A percentile compares a stretch with the other conserved stretches of the same genome.
Conservation (phyloP, 2,888 invertebrate genomes). For the Stenoptilia bipunctidactyla region DNA sequence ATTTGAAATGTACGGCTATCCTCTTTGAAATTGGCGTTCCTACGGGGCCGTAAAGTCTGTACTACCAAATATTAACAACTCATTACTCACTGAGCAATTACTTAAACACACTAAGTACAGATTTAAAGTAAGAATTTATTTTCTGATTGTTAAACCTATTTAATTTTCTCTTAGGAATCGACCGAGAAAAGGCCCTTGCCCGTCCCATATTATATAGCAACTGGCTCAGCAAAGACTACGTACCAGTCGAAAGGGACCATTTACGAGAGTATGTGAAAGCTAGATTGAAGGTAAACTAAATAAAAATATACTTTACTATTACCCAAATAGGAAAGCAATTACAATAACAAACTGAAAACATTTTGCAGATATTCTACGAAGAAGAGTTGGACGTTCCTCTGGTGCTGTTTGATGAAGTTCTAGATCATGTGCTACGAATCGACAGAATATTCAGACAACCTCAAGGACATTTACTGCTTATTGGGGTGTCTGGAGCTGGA, state of each 20-base stretch:
- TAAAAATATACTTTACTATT: no score
- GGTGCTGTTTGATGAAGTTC: conserved; percentile 98
- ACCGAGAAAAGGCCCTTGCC: conserved; percentile 85
- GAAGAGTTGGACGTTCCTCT: conserved; percentile 98
- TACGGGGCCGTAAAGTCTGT: no score
- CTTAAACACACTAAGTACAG: no score
- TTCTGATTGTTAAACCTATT: no score
- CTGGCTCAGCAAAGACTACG: conserved; percentile 98
- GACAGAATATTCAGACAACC: conserved; percentile 99
- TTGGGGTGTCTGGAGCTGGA: conserved; percentile 98
- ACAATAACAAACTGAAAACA: background rate
- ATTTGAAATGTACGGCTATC: no score
- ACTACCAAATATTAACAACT: no score
- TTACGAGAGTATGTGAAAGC: conserved; percentile 97
- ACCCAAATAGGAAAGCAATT: no score
- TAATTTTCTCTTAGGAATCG: conserved; percentile 76
- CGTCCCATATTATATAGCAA: conserved; percentile 98
- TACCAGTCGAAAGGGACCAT: conserved; percentile 95
- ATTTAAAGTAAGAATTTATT: no score
- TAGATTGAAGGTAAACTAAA: conserved; percentile 81
- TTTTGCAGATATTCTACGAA: conserved; percentile 90
- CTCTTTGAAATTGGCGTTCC: no score
- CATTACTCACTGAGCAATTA: no score
- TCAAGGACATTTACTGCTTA: conserved; percentile 96
- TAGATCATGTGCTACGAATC: conserved; percentile 98